phyloP scores from a whole-genome alignment of 2,113 vertebrate species.

The Cyprinus carpio region DNA sequence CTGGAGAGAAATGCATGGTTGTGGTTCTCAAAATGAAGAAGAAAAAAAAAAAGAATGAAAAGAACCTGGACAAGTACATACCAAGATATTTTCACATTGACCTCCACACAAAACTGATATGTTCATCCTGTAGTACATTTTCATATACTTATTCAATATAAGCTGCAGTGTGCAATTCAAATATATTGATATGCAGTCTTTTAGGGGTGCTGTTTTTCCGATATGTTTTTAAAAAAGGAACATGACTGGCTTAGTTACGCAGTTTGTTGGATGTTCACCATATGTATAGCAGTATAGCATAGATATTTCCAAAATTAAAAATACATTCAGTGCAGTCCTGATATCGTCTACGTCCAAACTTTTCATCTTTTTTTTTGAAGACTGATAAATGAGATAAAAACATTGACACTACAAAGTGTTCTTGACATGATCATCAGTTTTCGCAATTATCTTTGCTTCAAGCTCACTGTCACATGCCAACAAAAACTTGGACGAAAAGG shows the following conservation, averaged over 20 bases:
- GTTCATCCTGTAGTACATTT: not conserved
- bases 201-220: not conserved
- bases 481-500: not conserved
- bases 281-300: not conserved
- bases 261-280: not conserved
- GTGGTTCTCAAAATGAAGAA: constrained; percentile 19
- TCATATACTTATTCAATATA: not conserved
- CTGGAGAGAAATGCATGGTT: constrained; percentile 42
- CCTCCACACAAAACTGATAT: constrained; percentile 48
- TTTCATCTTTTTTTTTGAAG: not conserved
- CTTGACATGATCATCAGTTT: not conserved
- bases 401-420: not conserved
- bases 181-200: constrained; percentile 4
- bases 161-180: not conserved
- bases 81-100: constrained; percentile 48
- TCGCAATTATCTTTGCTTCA: not conserved
- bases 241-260: not conserved
- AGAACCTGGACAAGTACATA: not conserved
- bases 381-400: not conserved
- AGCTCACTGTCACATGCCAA: not conserved
- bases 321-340: constrained; percentile 47
- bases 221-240: not conserved
- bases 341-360: not conserved
- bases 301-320: constrained; percentile 8
- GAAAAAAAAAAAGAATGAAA: not conserved